Evolutionary conservation across 1,140 invertebrate species (phyloP).

Genomic region (Drosophila biarmipes): DNA sequence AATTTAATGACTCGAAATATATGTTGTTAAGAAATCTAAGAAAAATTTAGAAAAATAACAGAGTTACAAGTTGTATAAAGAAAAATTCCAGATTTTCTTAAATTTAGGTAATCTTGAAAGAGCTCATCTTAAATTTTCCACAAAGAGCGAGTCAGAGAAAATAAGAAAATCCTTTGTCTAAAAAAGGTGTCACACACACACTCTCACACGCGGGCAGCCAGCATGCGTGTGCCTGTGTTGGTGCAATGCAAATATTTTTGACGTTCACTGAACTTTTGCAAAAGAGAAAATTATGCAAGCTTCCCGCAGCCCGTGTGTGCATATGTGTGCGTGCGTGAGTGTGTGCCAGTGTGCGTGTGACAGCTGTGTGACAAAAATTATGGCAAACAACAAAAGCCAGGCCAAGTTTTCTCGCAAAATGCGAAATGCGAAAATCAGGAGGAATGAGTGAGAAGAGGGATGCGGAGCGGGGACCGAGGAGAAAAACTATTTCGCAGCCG

Average conservation of each 20-base stretch:
- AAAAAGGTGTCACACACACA: constrained; percentile 53
- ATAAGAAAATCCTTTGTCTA: constrained; percentile 21
- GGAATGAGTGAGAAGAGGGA: constrained; percentile 1
- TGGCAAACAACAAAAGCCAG: constrained; percentile 75
- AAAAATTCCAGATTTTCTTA: background rate
- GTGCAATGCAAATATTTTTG: constrained; percentile 80
- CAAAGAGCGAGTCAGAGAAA: constrained; percentile 8
- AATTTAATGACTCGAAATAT: too few relatives aligned
- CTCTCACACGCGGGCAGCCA: constrained; percentile 9
- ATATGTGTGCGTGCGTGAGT: constrained; percentile 21
- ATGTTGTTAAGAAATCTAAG: too few relatives aligned
- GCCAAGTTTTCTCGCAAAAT: constrained; percentile 68
- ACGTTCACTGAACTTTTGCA: constrained; percentile 82
- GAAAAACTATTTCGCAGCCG: constrained; percentile 37
- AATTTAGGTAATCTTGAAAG: background rate
- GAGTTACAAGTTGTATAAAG: background rate
- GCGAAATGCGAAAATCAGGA: constrained; percentile 37
- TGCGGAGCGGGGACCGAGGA: constrained; percentile 2
- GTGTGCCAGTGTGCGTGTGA: constrained; percentile 53
- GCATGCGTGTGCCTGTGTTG: constrained; percentile 3
- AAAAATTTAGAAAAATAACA: too few relatives aligned
- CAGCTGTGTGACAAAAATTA: constrained; percentile 83
- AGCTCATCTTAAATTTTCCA: constrained; percentile 18
- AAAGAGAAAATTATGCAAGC: constrained; percentile 80
- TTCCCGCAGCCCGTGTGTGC: constrained; percentile 27